Evolutionary conservation across 1,140 invertebrate genomes (phyloP).

Genomic region (Lepeophtheirus salmonis): DNA sequence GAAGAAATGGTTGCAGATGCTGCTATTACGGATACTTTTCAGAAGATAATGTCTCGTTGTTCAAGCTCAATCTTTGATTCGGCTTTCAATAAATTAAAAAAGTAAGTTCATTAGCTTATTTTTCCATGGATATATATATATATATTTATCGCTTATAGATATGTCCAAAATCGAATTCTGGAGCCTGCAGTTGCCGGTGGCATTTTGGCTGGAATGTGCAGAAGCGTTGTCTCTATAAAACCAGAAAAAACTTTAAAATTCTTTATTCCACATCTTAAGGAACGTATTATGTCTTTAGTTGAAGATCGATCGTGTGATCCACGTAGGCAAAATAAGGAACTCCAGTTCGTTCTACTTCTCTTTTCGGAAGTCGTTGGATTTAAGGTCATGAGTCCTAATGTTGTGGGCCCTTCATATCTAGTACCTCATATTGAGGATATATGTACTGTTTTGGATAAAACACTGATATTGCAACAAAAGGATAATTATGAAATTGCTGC

Average conservation of each 20-base stretch:
- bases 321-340: slow-evolving; percentile 3
- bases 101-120: not conserved
- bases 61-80: not conserved
- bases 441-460: slow-evolving; percentile 12
- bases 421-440: slow-evolving; percentile 5
- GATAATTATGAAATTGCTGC: slow-evolving; percentile 14
- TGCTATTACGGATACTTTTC: slow-evolving; percentile 16
- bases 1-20: slow-evolving; percentile 16
- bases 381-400: not conserved
- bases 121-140: not conserved
- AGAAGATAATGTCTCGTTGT: not conserved
- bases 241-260: slow-evolving; percentile 9
- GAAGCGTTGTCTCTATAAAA: not conserved
- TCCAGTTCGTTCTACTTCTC: slow-evolving; percentile 12
- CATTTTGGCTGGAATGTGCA: slow-evolving; percentile 12
- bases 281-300: not conserved
- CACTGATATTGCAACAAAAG: slow-evolving; percentile 4
- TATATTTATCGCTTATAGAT: not conserved
- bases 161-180: slow-evolving; percentile 10
- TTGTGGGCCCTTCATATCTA: not conserved
- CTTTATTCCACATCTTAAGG: slow-evolving; percentile 13
- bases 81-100: slow-evolving; percentile 8
- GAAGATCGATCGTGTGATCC: not conserved
- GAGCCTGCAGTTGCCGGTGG: slow-evolving; percentile 12
- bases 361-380: slow-evolving; percentile 2